Conservation (phyloP, 2,113 vertebrate species). For the Triplophysa dalaica region DNA sequence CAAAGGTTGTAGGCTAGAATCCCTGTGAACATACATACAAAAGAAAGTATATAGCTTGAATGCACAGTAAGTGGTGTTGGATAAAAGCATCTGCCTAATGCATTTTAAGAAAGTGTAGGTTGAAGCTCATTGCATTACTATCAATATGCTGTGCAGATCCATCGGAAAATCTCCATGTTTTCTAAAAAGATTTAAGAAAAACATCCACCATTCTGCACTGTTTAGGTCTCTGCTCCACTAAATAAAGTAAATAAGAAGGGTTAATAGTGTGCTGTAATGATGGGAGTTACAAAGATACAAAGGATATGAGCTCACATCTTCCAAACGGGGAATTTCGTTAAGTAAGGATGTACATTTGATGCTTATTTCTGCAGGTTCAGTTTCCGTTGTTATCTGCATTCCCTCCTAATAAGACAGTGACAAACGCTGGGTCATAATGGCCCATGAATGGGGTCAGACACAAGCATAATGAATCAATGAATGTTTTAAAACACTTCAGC, state of each 20-base stretch:
- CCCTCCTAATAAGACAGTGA: constrained; percentile 34
- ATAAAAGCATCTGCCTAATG: too few species aligned
- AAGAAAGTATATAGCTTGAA: too few species aligned
- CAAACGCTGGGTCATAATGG: constrained; percentile 32
- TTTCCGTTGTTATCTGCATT: constrained; percentile 7
- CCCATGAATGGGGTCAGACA: constrained; percentile 14
- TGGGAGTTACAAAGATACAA: neutral
- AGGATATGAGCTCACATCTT: constrained; percentile 12
- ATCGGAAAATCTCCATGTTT: too few species aligned
- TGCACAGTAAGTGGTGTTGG: too few species aligned
- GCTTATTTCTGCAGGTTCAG: constrained; percentile 33
- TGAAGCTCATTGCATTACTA: too few species aligned
- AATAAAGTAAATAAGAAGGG: neutral
- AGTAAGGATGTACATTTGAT: constrained; percentile 1
- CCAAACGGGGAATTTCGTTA: constrained; percentile 15
- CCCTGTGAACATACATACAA: too few species aligned
- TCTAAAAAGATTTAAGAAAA: too few species aligned
- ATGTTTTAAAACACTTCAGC: constrained; percentile 38
- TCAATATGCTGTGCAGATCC: too few species aligned
- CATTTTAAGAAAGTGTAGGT: too few species aligned
- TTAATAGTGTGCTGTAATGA: constrained; percentile 2
- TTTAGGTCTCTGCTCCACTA: too few species aligned
- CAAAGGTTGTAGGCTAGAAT: too few species aligned
- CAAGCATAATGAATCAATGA: constrained; percentile 39
- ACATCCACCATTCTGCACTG: too few species aligned